Conservation (phyloP, 2,888 invertebrate species). For the Drosophila anomelani region DNA sequence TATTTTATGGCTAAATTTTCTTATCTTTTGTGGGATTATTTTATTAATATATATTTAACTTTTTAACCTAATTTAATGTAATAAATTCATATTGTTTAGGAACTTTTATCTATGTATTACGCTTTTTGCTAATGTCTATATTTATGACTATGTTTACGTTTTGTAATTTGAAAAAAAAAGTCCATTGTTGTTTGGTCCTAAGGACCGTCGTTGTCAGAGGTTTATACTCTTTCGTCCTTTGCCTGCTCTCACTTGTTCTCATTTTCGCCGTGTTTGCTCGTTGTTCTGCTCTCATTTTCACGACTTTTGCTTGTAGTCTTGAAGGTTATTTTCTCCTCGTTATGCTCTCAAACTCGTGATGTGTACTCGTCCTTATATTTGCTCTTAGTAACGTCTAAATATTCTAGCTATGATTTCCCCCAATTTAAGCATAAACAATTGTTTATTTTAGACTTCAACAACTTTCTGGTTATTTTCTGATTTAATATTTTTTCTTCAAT, state of each 20-base stretch:
- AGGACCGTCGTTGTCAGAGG: not conserved
- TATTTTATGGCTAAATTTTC: too few species aligned
- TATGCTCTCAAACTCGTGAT: not conserved
- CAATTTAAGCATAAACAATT: not conserved
- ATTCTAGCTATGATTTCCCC: not conserved
- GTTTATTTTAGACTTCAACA: not conserved
- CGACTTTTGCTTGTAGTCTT: not conserved
- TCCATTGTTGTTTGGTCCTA: not conserved
- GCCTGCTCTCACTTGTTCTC: not conserved
- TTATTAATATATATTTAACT: too few species aligned
- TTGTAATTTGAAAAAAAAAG: not conserved
- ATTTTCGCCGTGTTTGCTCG: not conserved
- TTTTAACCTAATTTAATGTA: too few species aligned
- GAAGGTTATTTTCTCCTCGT: not conserved
- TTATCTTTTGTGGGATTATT: too few species aligned
- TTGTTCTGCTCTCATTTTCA: not conserved
- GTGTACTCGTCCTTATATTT: not conserved
- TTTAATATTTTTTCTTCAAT: not conserved
- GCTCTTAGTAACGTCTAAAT: not conserved
- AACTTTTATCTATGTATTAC: too few species aligned
- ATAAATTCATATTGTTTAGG: too few species aligned
- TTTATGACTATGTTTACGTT: not conserved
- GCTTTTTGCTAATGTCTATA: not conserved
- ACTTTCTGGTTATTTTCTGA: too few species aligned
- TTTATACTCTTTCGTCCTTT: not conserved